A percentile compares a stretch with the other conserved stretches of the same genome.
Conservation (phyloP, 35 echinoderm and acorn worm species). For the Holothuria glaberrima region DNA sequence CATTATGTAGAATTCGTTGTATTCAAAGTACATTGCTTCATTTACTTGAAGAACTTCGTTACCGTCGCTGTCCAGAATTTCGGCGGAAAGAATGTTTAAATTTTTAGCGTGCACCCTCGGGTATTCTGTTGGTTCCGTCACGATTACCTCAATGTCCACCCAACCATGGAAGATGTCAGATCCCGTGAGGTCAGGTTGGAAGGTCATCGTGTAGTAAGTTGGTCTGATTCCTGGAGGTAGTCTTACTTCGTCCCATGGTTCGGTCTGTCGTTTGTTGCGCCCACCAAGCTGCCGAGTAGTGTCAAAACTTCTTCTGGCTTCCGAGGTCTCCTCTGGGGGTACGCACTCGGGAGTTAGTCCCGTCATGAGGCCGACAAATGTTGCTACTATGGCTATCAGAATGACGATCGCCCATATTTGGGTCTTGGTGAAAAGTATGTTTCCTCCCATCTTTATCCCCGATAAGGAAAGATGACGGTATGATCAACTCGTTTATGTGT, state of each 20-base stretch:
- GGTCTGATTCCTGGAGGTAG: slow-evolving; percentile 66
- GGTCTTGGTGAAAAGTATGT: neutral
- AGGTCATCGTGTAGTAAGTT: slow-evolving; percentile 61
- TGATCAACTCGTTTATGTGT: no score
- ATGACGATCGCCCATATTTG: slow-evolving; percentile 56
- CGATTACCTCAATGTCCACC: slow-evolving; percentile 58
- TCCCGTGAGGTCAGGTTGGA: slow-evolving; percentile 73
- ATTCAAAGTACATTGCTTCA: slow-evolving; percentile 30
- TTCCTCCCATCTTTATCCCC: neutral
- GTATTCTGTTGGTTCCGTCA: slow-evolving; percentile 22
- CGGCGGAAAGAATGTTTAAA: slow-evolving; percentile 46
- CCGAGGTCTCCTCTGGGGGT: neutral
- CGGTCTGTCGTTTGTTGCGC: neutral
- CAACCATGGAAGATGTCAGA: slow-evolving; percentile 68
- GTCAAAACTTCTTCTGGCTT: neutral
- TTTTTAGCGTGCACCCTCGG: slow-evolving; percentile 77
- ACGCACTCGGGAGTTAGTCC: slow-evolving; percentile 64
- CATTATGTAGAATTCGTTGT: slow-evolving; percentile 86
- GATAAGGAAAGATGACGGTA: neutral
- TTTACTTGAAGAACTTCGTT: neutral
- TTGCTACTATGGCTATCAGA: slow-evolving; percentile 21
- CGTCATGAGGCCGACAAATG: slow-evolving; percentile 71
- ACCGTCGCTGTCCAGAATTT: slow-evolving; percentile 32
- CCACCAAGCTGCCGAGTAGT: neutral
- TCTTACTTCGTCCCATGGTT: slow-evolving; percentile 66